Evolutionary conservation across 2,797 vertebrate genomes (phyloP).

Genomic region (Malacoraja senta): DNA sequence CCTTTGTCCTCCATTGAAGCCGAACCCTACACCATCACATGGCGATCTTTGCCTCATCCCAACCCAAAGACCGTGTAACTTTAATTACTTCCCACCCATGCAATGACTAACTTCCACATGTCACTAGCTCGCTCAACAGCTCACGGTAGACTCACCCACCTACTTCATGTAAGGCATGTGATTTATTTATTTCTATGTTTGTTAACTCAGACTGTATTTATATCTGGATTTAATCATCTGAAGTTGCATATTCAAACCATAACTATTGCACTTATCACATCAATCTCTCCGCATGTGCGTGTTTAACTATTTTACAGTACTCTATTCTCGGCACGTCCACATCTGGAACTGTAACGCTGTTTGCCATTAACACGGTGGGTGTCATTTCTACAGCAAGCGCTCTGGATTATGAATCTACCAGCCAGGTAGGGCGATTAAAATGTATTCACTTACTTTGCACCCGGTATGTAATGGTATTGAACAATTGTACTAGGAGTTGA

Average conservation of each 20-base stretch:
- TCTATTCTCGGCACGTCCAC: neutral
- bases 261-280: neutral
- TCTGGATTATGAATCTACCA: neutral
- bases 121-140: neutral
- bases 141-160: neutral
- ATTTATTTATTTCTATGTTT: neutral
- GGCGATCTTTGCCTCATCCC: neutral
- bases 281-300: neutral
- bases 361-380: neutral
- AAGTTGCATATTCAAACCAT: neutral
- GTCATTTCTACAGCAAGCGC: neutral
- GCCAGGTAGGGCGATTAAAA: neutral
- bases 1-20: neutral
- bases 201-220: neutral
- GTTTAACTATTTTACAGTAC: conserved; percentile 25
- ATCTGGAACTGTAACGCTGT: neutral
- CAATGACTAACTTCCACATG: neutral
- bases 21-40: no score
- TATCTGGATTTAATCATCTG: neutral
- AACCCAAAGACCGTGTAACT: neutral
- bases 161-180: neutral
- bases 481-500: neutral
- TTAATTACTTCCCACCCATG: neutral
- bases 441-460: neutral
- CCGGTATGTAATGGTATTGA: neutral